Evolutionary conservation across 2,888 invertebrate species (phyloP), one percentile per base, ranked within the genome.

Genomic region (Sarcophaga variegata): DNA sequence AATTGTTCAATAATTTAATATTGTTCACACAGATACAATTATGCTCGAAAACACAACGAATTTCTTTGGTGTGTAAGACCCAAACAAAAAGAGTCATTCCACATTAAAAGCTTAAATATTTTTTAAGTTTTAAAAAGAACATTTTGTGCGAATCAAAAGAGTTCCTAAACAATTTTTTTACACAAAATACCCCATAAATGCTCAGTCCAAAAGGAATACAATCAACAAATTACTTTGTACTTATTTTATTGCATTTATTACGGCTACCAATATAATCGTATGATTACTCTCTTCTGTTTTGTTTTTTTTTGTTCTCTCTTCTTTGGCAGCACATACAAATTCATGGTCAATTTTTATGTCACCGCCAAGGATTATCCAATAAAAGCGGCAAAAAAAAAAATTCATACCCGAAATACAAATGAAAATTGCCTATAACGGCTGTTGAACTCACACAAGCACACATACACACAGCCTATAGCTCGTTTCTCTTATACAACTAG

Each of bases 291-390:
- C 1, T 37, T 14, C 14, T 14, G n/a, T 59, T 59, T 2, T 59
- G 14, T 54, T 6, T 59, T 59, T 10, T 59, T 54, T 54, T 54
- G 0, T 4, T 27, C 27, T 37, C 8, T 37, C 37, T 37, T 14
- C 2, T 17, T 59, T 59, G 10, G 59, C 27, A 22, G 25, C 27
- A 66, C 17, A 37, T 25, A 69, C 69, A 45, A 37, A 49, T 47
- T 69, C 69, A 69, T 69, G 69, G 69, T 47, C 69, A 69, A 17
- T 69, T 47, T 45, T 47, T 17, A 69, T 69, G 69, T 47, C 69
- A 45, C 69, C 47, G 47, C n/a, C 69, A 45, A 69, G 69, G 47
- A 47, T 69, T 69, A 45, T 47, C 6, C n/a, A 17, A 12, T 59
- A 37, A 37, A 37, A 37, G 2, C 8, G 10, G 59, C 59, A 59